A percentile compares a stretch with the other conserved stretches of the same genome.
phyloP scores from a whole-genome alignment of 2,888 invertebrate species.

The Rhodophaea formosa region DNA sequence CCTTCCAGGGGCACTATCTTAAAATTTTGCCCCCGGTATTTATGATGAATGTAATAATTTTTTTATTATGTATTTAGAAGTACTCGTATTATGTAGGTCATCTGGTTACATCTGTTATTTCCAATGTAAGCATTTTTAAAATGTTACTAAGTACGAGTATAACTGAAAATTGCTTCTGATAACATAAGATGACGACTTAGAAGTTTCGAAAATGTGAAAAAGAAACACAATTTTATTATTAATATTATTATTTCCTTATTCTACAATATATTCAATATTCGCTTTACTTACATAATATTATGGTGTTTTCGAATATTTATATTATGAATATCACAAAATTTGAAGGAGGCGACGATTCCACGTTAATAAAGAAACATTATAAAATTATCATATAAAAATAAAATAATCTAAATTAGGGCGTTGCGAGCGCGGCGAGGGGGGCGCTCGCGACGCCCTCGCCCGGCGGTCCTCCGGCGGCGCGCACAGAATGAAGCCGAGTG shows the following conservation, averaged over 20 bases:
- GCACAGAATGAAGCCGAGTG: constrained; percentile 68
- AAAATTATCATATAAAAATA: constrained; percentile 53
- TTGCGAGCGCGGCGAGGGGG: constrained; percentile 68
- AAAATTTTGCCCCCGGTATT: too few relatives aligned
- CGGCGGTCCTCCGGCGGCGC: constrained; percentile 78
- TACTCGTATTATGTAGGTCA: too few relatives aligned
- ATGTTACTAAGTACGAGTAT: too few relatives aligned
- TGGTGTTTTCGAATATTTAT: constrained; percentile 74
- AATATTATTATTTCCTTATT: constrained; percentile 45
- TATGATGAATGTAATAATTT: too few relatives aligned
- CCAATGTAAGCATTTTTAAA: too few relatives aligned
- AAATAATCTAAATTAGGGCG: constrained; percentile 59
- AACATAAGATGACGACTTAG: too few relatives aligned
- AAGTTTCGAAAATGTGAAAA: too few relatives aligned
- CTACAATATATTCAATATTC: constrained; percentile 63
- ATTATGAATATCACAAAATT: constrained; percentile 79
- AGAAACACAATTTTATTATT: constrained; percentile 45
- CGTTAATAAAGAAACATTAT: constrained; percentile 59
- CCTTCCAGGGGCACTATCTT: too few relatives aligned
- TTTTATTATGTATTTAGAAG: too few relatives aligned
- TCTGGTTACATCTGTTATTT: too few relatives aligned
- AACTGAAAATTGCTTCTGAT: too few relatives aligned
- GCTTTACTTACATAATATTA: constrained; percentile 75
- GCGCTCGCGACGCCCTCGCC: constrained; percentile 73
- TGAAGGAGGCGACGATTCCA: constrained; percentile 75